Conservation (phyloP, 2,888 invertebrate species). For the Nudaria mundana region DNA sequence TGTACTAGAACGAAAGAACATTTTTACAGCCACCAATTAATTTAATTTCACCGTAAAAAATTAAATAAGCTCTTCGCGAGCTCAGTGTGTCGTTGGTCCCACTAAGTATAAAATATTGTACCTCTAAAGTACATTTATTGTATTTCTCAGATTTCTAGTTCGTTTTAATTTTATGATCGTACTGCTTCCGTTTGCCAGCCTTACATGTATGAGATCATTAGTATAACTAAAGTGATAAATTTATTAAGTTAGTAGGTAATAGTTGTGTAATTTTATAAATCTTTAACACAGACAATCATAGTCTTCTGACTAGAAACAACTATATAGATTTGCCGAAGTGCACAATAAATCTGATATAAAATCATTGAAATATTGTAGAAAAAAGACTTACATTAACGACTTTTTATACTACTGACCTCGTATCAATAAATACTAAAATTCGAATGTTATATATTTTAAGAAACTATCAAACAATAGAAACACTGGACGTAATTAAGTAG, state of each 20-base stretch:
- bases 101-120: conserved; percentile 22
- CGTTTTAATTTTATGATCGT: conserved; percentile 4
- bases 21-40: conserved; percentile 27
- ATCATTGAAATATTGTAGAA: conserved; percentile 46
- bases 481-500: conserved; percentile 73
- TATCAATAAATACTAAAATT: conserved; percentile 75
- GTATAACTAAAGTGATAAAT: conserved; percentile 26
- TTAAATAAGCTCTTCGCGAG: conserved; percentile 10
- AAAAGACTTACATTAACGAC: conserved; percentile 55
- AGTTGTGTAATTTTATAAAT: conserved; percentile 40
- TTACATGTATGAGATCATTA: conserved; percentile 21
- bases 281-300: conserved; percentile 69
- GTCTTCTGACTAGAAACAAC: conserved; percentile 76
- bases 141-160: background rate
- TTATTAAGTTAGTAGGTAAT: conserved; percentile 31
- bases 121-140: conserved; percentile 4
- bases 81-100: conserved; percentile 30
- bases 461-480: conserved; percentile 69
- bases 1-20: conserved; percentile 19
- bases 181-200: conserved; percentile 23
- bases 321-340: conserved; percentile 59
- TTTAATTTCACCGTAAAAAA: conserved; percentile 26
- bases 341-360: conserved; percentile 55
- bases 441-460: conserved; percentile 60
- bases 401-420: conserved; percentile 73